Evolutionary conservation across 2,113 vertebrate genomes (phyloP).

Genomic region (Pelusios castaneus): DNA sequence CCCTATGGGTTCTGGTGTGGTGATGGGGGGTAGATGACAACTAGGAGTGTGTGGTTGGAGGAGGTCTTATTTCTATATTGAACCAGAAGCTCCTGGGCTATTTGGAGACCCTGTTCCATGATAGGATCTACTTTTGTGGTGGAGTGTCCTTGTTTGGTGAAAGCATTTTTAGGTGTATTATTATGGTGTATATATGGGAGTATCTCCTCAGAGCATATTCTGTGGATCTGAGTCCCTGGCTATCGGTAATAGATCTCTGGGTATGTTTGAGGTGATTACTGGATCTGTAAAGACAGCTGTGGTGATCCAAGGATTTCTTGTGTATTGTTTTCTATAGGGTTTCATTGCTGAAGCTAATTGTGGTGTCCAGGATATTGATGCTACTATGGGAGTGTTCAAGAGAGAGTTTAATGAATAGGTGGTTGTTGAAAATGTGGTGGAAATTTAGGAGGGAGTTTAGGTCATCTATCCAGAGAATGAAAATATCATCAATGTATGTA

Average conservation of each 20-base stretch:
- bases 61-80: no score
- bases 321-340: background rate
- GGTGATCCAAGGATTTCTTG: background rate
- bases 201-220: no score
- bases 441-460: background rate
- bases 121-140: no score
- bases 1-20: no score
- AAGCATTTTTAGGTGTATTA: no score
- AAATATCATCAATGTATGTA: background rate
- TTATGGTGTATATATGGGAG: no score
- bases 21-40: no score
- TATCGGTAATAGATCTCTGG: background rate
- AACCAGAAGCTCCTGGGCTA: no score
- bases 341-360: background rate
- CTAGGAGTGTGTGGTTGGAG: no score
- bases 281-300: background rate
- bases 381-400: background rate
- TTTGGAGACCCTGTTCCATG: no score
- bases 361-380: background rate
- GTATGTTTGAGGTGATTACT: background rate
- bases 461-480: background rate
- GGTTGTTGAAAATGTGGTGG: background rate
- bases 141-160: no score
- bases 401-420: background rate
- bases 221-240: no score